phyloP scores from a whole-genome alignment of 2,797 vertebrate genomes.

The Nannoperca australis region DNA sequence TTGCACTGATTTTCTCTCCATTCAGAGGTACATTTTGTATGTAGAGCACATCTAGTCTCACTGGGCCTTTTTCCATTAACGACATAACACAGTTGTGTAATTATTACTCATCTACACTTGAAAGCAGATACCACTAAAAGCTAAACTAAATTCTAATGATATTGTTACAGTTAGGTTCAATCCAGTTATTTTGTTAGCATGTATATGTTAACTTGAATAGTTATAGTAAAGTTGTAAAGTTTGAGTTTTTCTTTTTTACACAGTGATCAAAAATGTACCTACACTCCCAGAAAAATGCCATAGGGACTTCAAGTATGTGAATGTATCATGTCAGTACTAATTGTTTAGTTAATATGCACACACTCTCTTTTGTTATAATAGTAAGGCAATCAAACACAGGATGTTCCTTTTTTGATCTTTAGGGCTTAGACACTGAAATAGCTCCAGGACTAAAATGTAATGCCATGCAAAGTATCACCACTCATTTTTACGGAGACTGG shows the following conservation, averaged over 20 bases:
- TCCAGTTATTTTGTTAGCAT: conserved; percentile 22
- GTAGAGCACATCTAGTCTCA: conserved; percentile 54
- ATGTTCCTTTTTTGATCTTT: conserved; percentile 40
- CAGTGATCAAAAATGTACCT: neutral
- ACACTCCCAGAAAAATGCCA: neutral
- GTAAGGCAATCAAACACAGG: conserved; percentile 18
- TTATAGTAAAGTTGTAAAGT: neutral
- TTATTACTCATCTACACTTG: conserved; percentile 70
- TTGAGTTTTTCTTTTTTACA: neutral
- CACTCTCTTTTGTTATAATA: conserved; percentile 34
- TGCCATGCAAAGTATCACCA: conserved; percentile 41
- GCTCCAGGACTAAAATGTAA: conserved; percentile 51
- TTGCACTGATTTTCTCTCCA: neutral
- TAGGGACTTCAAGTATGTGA: neutral
- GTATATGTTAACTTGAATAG: neutral
- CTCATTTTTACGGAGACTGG: conserved; percentile 38
- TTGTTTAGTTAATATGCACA: conserved; percentile 35
- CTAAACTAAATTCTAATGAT: conserved; percentile 30
- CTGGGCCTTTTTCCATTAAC: conserved; percentile 59
- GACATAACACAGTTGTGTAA: conserved; percentile 55
- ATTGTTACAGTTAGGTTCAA: conserved; percentile 18
- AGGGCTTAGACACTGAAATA: conserved; percentile 51
- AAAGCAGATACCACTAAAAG: conserved; percentile 53
- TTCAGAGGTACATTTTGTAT: conserved; percentile 42
- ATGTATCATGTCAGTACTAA: conserved; percentile 11